Base-by-base conservation (phyloP, 2,888 invertebrate species). In the Euplexia lucipara region DNA sequence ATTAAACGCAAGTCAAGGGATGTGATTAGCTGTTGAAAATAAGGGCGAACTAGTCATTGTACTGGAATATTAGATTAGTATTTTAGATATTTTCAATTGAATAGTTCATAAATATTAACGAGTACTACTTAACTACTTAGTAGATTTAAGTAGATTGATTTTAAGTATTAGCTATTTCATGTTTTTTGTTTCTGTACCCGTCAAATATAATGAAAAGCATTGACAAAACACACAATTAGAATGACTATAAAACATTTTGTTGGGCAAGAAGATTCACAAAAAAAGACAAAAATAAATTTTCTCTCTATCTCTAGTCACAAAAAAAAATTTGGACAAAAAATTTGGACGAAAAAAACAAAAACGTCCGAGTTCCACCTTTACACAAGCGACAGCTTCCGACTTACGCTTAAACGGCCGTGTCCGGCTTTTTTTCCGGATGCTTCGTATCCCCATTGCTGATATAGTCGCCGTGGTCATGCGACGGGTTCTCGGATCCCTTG, bases 401-500 rank as follows among this genome's bases (percentile, higher is more conserved):
- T 90, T 87, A 88, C 85, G 67, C 78, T 91, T 94, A 95, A 70
- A 95, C 95, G 49, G 95, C 95, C 8, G 95, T 95, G 83, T 95
- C 95, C 1, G 95, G 95, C 78, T 95, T 95, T 90, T 95, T 94
- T 87, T 92, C 93, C 35, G 91, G 91, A 78, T 92, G 92, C 79
- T 95, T 95, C 51, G 94, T 95, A 86, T 93, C 87, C 0, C 96
- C 96, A 63, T 96, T 96, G 88, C 94, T 95, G 91, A 96, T 96
- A 91, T 96, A 96, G 70, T 96, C 96, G 69, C 96, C 96, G 88
- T 96, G 96, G 83, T 96, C 96, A 84, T 96, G 96, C 51, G 95
- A 93, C 75, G 96, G 96, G 85, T 96, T 96, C 83, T 96, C 96
- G 37, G 96, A 93, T 78, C 96, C 96, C 89, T 96, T 95, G 87